Percentiles rank a stretch among this genome's conserved stretches.
Evolutionary conservation across 2,888 invertebrate species (phyloP).

Genomic region (Baccha elongata): DNA sequence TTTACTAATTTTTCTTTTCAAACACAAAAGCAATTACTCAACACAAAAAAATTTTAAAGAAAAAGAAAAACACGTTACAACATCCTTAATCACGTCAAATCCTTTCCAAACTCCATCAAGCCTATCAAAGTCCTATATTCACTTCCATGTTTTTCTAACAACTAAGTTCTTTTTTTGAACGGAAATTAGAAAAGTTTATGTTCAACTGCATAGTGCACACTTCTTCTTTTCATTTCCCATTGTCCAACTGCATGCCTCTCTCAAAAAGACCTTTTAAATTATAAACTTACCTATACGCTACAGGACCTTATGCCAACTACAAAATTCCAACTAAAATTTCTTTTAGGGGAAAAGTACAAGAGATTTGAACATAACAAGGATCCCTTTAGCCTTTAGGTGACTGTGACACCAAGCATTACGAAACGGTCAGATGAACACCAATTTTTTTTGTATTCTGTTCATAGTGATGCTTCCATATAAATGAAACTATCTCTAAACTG

Average conservation of each 20-base stretch:
- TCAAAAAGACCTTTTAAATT: slow-evolving; percentile 13
- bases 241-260: not conserved
- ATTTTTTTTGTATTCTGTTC: not conserved
- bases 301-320: not conserved
- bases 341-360: slow-evolving; percentile 4
- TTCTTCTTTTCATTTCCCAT: not conserved
- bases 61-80: not conserved
- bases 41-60: too few species aligned
- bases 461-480: not conserved
- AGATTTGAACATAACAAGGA: slow-evolving; percentile 3
- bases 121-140: not conserved
- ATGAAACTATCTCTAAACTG: slow-evolving; percentile 47
- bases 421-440: slow-evolving; percentile 26
- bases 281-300: slow-evolving; percentile 7
- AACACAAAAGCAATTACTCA: too few species aligned
- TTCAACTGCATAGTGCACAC: slow-evolving; percentile 16
- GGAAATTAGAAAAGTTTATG: slow-evolving; percentile 36
- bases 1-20: too few species aligned
- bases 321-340: not conserved
- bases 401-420: slow-evolving; percentile 29
- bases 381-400: not conserved
- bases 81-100: not conserved
- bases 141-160: not conserved
- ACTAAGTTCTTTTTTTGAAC: not conserved
- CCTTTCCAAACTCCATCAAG: not conserved